Evolutionary conservation across 2,888 invertebrate species (phyloP), one percentile per base, ranked within the genome.

Genomic region (Hipparchia sbordonii): DNA sequence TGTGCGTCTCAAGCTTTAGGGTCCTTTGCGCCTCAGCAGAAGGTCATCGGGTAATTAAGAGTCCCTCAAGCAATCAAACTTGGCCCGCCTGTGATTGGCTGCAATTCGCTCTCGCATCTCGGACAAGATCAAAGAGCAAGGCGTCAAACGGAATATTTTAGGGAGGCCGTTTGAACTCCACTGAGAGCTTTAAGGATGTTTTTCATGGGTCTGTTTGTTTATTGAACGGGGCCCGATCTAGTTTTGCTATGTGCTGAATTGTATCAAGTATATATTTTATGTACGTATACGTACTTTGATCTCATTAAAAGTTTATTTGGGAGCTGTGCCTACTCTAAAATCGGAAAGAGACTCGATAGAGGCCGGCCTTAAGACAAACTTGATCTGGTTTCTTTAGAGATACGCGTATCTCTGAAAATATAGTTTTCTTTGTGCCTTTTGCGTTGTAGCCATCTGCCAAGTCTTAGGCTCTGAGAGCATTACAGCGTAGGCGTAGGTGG

Each of bases 41-140:
- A 92, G 93, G 92, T 92, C 92, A 90, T 83, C 85, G 83, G 83
- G 88, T 91, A 93, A 93, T 92, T 92, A 93, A 90, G 87, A 86
- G 87, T 88, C 91, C 91, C 91, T 87, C 86, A 88, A 89, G 92
- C 91, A 92, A 92, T 93, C 92, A 91, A 87, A 88, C 85, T 82
- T 82, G 80, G 82, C 81, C 82, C 80, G 78, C 81, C 89, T 84
- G 87, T 90, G 91, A 93, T 93, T 92, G 92, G 91, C 82, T 84
- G 88, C 86, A 85, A 85, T 84, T 81, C 82, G 76, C 78, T 76
- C 80, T 48, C 48, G 48, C 48, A 48, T 33, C 59, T 82, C 85
- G 84, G 77, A 74, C 68, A 79, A 84, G 88, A 90, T 91, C 92
- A 92, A 92, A 92, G 90, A 80, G 77, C 76, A 73, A 82, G 85